Evolutionary conservation across 1,140 invertebrate genomes (phyloP).

Genomic region (Drosophila tani): DNA sequence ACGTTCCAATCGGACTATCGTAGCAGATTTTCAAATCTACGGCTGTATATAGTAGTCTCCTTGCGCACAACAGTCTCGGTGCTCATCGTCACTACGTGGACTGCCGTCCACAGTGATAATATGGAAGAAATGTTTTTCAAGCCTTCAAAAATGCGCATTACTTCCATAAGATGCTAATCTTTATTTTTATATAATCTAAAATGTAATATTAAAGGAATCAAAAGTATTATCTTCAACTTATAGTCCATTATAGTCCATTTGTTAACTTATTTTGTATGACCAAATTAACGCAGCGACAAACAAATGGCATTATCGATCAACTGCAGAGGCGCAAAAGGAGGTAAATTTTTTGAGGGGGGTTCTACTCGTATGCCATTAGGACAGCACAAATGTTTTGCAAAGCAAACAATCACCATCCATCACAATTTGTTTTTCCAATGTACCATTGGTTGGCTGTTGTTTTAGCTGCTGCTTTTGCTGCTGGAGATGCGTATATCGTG

Average conservation of each 20-base stretch:
- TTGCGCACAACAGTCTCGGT: too few species aligned
- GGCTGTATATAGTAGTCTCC: too few species aligned
- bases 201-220: too few species aligned
- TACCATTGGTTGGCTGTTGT: slow-evolving; percentile 45
- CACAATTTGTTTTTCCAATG: slow-evolving; percentile 68
- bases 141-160: too few species aligned
- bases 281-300: slow-evolving; percentile 33
- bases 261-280: slow-evolving; percentile 51
- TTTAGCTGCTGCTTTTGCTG: slow-evolving; percentile 37
- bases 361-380: slow-evolving; percentile 31
- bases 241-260: slow-evolving; percentile 1
- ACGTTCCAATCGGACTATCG: too few species aligned
- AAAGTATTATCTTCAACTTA: too few species aligned
- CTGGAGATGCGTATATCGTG: slow-evolving; percentile 38
- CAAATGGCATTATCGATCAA: slow-evolving; percentile 39
- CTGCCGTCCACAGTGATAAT: too few species aligned
- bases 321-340: neutral
- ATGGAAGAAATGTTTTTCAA: too few species aligned
- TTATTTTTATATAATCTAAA: too few species aligned
- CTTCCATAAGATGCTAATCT: too few species aligned
- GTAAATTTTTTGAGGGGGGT: neutral
- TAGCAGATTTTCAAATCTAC: too few species aligned
- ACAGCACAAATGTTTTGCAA: slow-evolving; percentile 65
- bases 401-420: slow-evolving; percentile 77
- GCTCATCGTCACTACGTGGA: too few species aligned